Conservation (phyloP, 2,113 vertebrate genomes). For the human (Homo sapiens) region GRCh38 chr4:60652501-60653000, state of each 20-base stretch:
- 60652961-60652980: not conserved
- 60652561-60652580: not conserved
- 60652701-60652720: not conserved
- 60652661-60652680: not conserved
- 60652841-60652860: not conserved
- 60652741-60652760: not conserved
- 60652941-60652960: not conserved
- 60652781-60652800: not conserved
- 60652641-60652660: not conserved
- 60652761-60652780: slow-evolving; percentile 26
- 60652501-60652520: not conserved
- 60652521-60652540: not conserved
- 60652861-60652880: not conserved
- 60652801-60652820: not conserved
- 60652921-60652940: not conserved
- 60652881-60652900: not conserved
- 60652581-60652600: not conserved
- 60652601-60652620: not conserved
- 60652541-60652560: not conserved
- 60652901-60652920: not conserved
- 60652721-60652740: not conserved
- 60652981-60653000: not conserved
- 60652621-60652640: not conserved
- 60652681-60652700: not conserved
- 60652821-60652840: not conserved